Conservation (phyloP, 2,113 vertebrate species). For the Daphoenositta chrysoptera region DNA sequence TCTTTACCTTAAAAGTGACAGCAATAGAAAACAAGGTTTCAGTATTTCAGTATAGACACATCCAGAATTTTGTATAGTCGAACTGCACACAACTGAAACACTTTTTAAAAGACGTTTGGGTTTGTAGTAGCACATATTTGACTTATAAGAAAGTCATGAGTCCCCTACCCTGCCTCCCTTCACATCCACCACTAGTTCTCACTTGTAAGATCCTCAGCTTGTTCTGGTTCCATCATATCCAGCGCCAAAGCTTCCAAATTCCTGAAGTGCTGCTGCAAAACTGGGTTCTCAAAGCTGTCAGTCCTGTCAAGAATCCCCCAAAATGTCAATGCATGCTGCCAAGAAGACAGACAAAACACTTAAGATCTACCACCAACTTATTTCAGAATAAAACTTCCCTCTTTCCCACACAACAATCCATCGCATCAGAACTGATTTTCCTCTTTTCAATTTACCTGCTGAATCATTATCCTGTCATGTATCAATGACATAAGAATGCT, state of each 20-base stretch:
- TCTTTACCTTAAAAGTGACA: background rate
- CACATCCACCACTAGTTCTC: conserved; percentile 36
- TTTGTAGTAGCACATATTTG: background rate
- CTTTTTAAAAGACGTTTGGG: background rate
- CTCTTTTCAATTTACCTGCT: background rate
- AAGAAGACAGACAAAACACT: background rate
- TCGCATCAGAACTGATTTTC: background rate
- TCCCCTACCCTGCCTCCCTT: background rate
- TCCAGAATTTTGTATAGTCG: background rate
- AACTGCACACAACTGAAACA: background rate
- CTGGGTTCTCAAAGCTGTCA: conserved; percentile 93
- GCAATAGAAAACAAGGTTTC: background rate
- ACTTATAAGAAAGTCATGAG: background rate
- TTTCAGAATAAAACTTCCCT: background rate
- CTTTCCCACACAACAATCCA: background rate
- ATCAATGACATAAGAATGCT: background rate
- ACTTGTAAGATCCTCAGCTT: conserved; percentile 88
- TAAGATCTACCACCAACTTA: background rate
- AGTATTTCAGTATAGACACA: background rate
- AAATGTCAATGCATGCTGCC: background rate
- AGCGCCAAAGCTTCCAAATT: conserved; percentile 95
- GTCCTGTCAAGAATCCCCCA: conserved; percentile 72
- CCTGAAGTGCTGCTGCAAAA: conserved; percentile 89
- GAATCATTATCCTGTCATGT: background rate
- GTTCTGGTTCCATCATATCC: conserved; percentile 84